phyloP scores from a whole-genome alignment of 1,140 invertebrate species.

The Microplitis mediator region DNA sequence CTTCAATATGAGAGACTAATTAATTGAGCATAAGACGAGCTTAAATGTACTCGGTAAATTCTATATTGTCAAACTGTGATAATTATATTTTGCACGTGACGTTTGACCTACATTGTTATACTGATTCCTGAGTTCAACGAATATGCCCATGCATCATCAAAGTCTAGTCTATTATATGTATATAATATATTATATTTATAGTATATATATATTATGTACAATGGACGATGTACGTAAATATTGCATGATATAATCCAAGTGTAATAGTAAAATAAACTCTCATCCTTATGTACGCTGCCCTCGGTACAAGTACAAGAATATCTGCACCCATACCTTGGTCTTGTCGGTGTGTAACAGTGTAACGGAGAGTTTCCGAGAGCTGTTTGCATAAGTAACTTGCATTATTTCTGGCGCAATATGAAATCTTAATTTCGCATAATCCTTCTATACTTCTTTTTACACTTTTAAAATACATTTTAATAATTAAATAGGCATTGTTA shows the following conservation, averaged over 20 bases:
- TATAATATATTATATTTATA: too few species aligned
- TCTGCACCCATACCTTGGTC: background rate
- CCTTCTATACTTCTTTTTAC: slow-evolving; percentile 3
- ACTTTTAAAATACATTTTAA: background rate
- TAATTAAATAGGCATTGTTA: too few species aligned
- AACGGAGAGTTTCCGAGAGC: background rate
- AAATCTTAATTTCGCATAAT: slow-evolving; percentile 25
- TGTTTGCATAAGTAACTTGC: slow-evolving; percentile 26
- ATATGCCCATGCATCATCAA: too few species aligned
- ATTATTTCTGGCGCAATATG: slow-evolving; percentile 25
- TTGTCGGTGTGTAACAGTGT: background rate
- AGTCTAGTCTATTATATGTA: background rate
- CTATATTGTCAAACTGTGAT: background rate
- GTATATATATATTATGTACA: background rate
- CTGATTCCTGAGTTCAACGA: too few species aligned
- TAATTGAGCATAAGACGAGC: background rate
- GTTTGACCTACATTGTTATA: too few species aligned
- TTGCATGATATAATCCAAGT: background rate
- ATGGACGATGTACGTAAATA: background rate
- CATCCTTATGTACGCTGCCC: background rate
- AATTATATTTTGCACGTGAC: too few species aligned
- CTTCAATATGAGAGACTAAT: background rate
- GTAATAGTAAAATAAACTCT: background rate
- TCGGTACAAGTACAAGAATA: too few species aligned
- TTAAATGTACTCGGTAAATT: background rate